Evolutionary conservation across 2,888 invertebrate genomes (phyloP).

Genomic region (Drosophila melanosoma): DNA sequence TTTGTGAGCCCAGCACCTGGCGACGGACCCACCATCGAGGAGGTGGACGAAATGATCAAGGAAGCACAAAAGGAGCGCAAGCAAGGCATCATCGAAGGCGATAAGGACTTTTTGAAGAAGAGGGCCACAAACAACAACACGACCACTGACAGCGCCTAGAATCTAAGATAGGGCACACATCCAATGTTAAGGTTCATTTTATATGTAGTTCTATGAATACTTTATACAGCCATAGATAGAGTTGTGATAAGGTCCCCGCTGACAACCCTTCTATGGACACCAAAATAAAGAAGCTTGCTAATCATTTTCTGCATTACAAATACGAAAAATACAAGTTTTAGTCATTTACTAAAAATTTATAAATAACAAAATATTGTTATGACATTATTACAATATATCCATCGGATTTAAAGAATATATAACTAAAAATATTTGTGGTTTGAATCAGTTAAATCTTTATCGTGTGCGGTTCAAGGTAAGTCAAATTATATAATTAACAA

Average conservation of each 20-base stretch:
- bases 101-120: slow-evolving; percentile 85
- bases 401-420: slow-evolving; percentile 1
- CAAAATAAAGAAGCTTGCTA: slow-evolving; percentile 67
- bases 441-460: not conserved
- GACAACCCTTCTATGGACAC: slow-evolving; percentile 24
- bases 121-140: slow-evolving; percentile 13
- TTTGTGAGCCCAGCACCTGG: slow-evolving; percentile 76
- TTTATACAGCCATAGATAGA: slow-evolving; percentile 34
- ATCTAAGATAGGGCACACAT: slow-evolving; percentile 12
- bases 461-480: slow-evolving; percentile 10
- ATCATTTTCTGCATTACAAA: slow-evolving; percentile 40
- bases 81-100: slow-evolving; percentile 86
- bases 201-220: slow-evolving; percentile 40
- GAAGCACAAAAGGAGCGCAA: slow-evolving; percentile 87
- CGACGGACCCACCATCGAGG: slow-evolving; percentile 85
- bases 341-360: not conserved
- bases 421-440: not conserved
- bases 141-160: slow-evolving; percentile 34
- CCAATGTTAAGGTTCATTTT: slow-evolving; percentile 52
- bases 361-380: not conserved
- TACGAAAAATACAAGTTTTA: not conserved
- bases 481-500: not conserved
- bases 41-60: slow-evolving; percentile 87
- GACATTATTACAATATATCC: slow-evolving; percentile 1
- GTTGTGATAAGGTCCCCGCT: slow-evolving; percentile 14